Base-by-base conservation (phyloP, 1,140 invertebrate species). In the Lethocerus indicus region DNA sequence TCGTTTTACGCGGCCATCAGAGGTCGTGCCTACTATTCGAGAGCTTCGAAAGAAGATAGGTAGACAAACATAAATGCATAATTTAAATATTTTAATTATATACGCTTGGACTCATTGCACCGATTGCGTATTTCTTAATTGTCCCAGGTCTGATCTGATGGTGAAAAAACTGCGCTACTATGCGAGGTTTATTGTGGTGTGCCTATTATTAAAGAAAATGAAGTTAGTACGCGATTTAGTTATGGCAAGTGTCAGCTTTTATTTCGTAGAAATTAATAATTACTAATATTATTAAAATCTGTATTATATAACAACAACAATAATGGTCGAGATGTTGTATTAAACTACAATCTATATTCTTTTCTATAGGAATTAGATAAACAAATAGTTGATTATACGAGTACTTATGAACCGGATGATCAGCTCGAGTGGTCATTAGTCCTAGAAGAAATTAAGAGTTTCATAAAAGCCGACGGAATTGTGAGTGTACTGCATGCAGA, bases 141-240 rank as follows among this genome's bases (percentile, higher is more conserved):
- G 36, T 64, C 64, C 28, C 55, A 79, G 79, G 61, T 88, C 87
- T 54, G 92, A 96, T 64, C 67, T 98, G 51, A 94, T 96, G 87
- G 89, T 98, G 39, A 98, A 98, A 67, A 97, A 97, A 67, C 68
- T 97, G 20, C 73, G 93, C 43, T 98, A 94, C 63, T 96, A 95
- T 67, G 92, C 92, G 20, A 74, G 93, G 44, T 98, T 94, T 65
- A 96, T 96, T 59, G 90, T 96, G 23, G 92, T 96, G 14, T 94
- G 90, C 68, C 73, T 97, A 52, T 71, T 96, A 57, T 72, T 95
- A 40, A 93, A 92, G 66, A 89, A 89, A 64, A 89, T 93, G 78
- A 92, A 93, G 67, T 69, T 94, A 54, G 89, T 96, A 36, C 72
- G 81, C 40, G 92, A 97, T 64, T 68, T 97, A 51, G 84, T 95